phyloP scores from a whole-genome alignment of 2,797 vertebrate species.

The Neosilurus hyrtlii region DNA sequence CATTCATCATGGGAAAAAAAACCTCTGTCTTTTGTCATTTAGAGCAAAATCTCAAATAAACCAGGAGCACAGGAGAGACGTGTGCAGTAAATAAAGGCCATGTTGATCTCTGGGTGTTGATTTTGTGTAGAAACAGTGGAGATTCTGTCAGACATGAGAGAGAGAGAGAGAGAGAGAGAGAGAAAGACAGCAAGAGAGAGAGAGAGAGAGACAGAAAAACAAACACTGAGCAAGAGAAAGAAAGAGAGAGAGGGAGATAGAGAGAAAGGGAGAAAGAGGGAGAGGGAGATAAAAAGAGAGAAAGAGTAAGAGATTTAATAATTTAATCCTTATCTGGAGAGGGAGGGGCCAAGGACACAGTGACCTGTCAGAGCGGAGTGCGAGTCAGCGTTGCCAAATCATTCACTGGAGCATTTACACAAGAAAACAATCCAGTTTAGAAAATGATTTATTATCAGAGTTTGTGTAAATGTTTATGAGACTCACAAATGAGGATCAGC shows the following conservation, averaged over 20 bases:
- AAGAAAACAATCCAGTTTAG: neutral
- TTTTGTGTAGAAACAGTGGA: neutral
- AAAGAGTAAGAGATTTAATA: neutral
- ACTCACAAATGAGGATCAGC: neutral
- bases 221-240: too few species aligned
- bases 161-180: neutral
- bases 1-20: neutral
- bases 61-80: neutral
- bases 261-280: too few species aligned
- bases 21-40: neutral
- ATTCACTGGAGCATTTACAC: neutral
- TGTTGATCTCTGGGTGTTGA: neutral
- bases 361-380: constrained; percentile 57
- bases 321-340: constrained; percentile 10
- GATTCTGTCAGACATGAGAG: neutral
- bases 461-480: neutral
- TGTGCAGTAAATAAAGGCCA: neutral
- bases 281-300: neutral
- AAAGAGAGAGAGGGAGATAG: too few species aligned
- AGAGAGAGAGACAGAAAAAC: too few species aligned
- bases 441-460: neutral
- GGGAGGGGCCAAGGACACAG: constrained; percentile 61
- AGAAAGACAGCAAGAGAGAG: too few species aligned
- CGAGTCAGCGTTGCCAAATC: neutral
- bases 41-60: neutral